Base-by-base conservation (phyloP, 2,888 invertebrate species). In the Neocrepidodera transversa region DNA sequence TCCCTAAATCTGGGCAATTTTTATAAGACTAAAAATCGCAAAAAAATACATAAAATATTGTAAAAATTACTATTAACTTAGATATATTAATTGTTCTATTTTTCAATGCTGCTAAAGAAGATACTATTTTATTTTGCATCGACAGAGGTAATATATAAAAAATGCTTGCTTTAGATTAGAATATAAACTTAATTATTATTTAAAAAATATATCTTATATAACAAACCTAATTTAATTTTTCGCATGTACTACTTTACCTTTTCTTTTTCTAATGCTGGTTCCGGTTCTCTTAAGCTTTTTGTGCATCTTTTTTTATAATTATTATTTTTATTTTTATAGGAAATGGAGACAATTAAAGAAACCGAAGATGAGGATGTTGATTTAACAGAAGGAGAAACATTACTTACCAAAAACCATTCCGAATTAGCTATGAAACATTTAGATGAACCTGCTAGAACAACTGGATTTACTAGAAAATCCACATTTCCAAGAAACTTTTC, bases 281-380 rank as follows among this genome's bases (percentile, higher is more conserved):
- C n/a, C n/a, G n/a, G n/a, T n/a, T n/a, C n/a, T n/a, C n/a, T n/a
- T n/a, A n/a, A n/a, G n/a, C n/a, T n/a, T n/a, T n/a, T n/a, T n/a
- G n/a, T n/a, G n/a, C n/a, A n/a, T n/a, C n/a, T n/a, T n/a, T n/a
- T n/a, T n/a, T n/a, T n/a, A n/a, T n/a, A n/a, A n/a, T n/a, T n/a
- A n/a, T n/a, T n/a, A n/a, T n/a, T n/a, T n/a, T n/a, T n/a, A n/a
- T n/a, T 40, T 17, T 13, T 23, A 23, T 76, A 86, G 86, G 87
- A 88, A 76, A 87, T 88, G 84, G 87, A 87, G 72, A 86, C 87
- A 40, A 88, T 88, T 65, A 81, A 85, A 68, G 89, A 89, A 70
- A 85, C 84, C 57, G 86, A 86, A 50, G 86, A 86, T 71, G 85
- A 86, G 57, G 76, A 75, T 43, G 85, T 86, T 58, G 84, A 85